phyloP scores from a whole-genome alignment of 2,113 vertebrate genomes.

The Elachura formosa region DNA sequence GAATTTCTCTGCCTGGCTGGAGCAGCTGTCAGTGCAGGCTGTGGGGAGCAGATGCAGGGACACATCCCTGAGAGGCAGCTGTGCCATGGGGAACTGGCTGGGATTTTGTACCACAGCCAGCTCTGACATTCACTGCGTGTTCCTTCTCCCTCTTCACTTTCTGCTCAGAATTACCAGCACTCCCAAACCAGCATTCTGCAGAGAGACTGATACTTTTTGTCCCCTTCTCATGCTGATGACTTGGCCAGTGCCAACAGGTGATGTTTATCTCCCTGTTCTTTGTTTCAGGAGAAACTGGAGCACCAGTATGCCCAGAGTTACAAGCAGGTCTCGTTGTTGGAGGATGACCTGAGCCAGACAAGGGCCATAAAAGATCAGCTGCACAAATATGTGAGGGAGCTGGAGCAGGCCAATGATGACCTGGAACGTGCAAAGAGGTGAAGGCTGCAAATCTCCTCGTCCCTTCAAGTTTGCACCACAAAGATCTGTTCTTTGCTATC shows the following conservation, averaged over 20 bases:
- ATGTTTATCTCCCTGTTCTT: background rate
- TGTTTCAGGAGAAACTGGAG: constrained; percentile 91
- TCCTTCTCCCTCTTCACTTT: background rate
- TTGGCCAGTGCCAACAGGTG: background rate
- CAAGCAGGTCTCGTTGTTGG: constrained; percentile 91
- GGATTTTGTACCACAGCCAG: background rate
- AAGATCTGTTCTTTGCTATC: background rate
- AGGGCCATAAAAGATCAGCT: constrained; percentile 95
- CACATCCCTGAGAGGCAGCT: background rate
- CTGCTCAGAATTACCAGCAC: background rate
- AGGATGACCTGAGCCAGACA: constrained; percentile 93
- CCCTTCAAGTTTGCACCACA: background rate
- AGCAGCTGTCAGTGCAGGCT: constrained; percentile 15
- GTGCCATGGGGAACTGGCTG: background rate
- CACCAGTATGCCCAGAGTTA: constrained; percentile 95
- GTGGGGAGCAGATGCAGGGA: background rate
- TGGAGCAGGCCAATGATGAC: constrained; percentile 98
- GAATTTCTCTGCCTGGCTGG: background rate
- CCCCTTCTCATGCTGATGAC: background rate
- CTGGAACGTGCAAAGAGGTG: constrained; percentile 96
- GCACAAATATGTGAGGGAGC: constrained; percentile 94
- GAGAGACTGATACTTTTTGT: background rate
- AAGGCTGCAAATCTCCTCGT: background rate
- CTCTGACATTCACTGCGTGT: background rate
- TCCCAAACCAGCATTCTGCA: background rate